Evolutionary conservation across 2,113 vertebrate species (phyloP), one percentile per base, ranked within the genome.

Genomic region (Anhinga rufa): DNA sequence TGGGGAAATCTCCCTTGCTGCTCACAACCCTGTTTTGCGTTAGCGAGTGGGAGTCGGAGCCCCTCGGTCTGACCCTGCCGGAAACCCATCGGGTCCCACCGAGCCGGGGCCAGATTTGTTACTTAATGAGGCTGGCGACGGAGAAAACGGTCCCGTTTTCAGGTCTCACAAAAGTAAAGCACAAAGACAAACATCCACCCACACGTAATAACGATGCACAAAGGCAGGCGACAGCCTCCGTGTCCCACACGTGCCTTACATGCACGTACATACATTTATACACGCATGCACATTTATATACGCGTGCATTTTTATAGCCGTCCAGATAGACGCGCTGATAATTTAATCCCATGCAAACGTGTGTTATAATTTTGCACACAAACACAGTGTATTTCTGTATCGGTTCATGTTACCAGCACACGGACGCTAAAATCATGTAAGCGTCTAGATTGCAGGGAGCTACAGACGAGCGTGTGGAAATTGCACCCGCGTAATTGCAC

Each of bases 161-260:
- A 29, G 79, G 60, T 49, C 72, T 79, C 79, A 6, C 46, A 10
- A 82, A 82, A 62, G 57, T 77, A 32, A 78, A 94, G 72, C 10
- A 2, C 49, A 49, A 65, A 46, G 72, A 18, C 48, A 69, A 48
- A 20, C 5, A 22, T 24, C 36, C 71, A 32, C 69, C 69, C 24
- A 0, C 1, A 7, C 4, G 80, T 2, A 5, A 2, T 1, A 28
- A 1, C 5, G 1, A 1, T 0, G 65, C 21, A 36, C 25, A 12
- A 82, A 46, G 57, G 61, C 48, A 7, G 48, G n/a, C 21, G 16
- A 20, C 42, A 29, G 28, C 48, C 65, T 36, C 52, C 2, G 15
- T 6, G 60, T 10, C 86, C 14, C 78, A 25, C 80, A 14, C 7
- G 22, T 24, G 68, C 26, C 71, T 36, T 25, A 40, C 55, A 1